phyloP scores from a whole-genome alignment of 1,140 invertebrate species.

The Drosophila repleta region DNA sequence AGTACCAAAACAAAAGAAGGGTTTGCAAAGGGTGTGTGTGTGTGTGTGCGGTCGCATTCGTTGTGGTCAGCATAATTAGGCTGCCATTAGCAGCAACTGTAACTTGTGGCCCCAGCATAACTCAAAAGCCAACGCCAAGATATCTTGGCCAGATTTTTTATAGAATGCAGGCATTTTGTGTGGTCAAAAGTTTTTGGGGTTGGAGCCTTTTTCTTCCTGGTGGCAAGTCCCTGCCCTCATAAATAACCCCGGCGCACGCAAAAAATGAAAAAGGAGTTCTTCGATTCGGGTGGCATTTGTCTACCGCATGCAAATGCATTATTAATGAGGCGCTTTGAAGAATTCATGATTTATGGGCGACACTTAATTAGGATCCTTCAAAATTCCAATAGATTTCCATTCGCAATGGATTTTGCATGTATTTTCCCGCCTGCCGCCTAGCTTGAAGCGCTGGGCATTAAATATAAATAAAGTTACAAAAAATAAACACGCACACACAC shows the following conservation, averaged over 20 bases:
- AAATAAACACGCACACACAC: not conserved
- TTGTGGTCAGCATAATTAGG: constrained; percentile 75
- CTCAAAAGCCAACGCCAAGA: constrained; percentile 54
- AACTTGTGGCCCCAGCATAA: constrained; percentile 47
- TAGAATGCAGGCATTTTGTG: constrained; percentile 2
- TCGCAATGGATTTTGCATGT: constrained; percentile 1
- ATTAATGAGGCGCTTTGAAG: constrained; percentile 67
- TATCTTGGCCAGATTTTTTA: constrained; percentile 49
- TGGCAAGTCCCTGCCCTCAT: constrained; percentile 11
- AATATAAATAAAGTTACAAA: constrained; percentile 55
- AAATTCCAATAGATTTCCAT: constrained; percentile 4
- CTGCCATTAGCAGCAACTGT: constrained; percentile 67
- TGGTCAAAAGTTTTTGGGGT: constrained; percentile 35
- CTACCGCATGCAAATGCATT: constrained; percentile 68
- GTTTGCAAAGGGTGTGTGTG: constrained; percentile 12
- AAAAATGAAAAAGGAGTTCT: constrained; percentile 39
- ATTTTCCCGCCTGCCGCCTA: constrained; percentile 31
- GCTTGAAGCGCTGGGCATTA: constrained; percentile 7
- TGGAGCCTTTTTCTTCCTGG: not conserved
- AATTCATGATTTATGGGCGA: constrained; percentile 63
- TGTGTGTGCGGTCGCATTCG: constrained; percentile 8
- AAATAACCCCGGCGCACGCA: constrained; percentile 48
- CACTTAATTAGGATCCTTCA: constrained; percentile 68
- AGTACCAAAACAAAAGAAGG: not conserved
- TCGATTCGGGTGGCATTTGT: constrained; percentile 61